Conservation (phyloP, 2,113 vertebrate genomes). For the Cyanocitta stelleri region DNA sequence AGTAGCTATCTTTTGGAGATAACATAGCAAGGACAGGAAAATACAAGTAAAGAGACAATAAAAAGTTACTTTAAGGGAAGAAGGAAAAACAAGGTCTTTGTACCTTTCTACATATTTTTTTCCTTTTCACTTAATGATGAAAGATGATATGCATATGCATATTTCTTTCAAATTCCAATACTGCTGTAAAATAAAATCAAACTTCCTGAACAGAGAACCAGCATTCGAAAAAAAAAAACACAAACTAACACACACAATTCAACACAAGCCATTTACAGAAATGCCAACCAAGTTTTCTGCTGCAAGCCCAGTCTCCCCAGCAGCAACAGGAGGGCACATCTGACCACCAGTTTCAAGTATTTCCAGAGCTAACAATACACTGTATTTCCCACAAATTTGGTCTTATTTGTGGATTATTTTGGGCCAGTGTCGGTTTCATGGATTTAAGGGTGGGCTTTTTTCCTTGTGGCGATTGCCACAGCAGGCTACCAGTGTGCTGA, state of each 20-base stretch:
- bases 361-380: background rate
- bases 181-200: background rate
- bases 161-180: background rate
- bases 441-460: conserved; percentile 14
- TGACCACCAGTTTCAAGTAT: background rate
- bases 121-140: background rate
- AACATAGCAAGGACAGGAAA: background rate
- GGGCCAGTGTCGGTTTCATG: background rate
- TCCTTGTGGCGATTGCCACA: background rate
- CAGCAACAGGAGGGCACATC: background rate
- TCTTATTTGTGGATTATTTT: background rate
- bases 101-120: background rate
- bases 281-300: background rate
- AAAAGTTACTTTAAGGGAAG: background rate
- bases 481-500: conserved; percentile 16
- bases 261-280: background rate
- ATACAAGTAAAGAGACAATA: background rate
- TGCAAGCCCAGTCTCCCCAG: background rate
- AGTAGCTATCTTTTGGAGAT: background rate
- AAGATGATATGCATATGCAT: background rate
- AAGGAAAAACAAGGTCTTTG: background rate
- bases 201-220: background rate
- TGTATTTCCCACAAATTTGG: background rate
- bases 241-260: background rate
- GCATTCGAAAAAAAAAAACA: background rate